These are phyloP conservation scores for Triops cancriformis DNA, from an alignment of 1,140 invertebrate genomes.

Conservation along the genomic window DNA sequence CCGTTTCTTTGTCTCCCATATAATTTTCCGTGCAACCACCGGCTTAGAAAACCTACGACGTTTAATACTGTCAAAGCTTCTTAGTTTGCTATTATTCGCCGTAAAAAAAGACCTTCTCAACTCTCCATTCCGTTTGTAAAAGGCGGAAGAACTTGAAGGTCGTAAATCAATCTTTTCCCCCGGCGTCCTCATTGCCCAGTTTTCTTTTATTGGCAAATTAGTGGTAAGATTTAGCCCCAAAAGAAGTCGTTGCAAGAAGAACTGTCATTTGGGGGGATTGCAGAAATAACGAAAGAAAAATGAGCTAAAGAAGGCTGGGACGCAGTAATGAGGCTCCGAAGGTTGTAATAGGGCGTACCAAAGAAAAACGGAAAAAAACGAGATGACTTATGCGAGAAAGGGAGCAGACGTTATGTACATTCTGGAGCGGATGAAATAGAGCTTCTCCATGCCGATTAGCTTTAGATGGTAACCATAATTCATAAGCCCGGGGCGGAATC, in stretches of 20 bases:
- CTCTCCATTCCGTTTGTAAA: not conserved
- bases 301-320: not conserved
- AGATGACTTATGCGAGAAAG: not conserved
- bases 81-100: not conserved
- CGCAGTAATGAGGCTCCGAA: not conserved
- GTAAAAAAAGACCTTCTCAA: not conserved
- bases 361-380: not conserved
- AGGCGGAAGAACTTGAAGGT: not conserved
- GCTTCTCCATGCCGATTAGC: not conserved
- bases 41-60: slow-evolving; percentile 1
- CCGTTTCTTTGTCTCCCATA: not conserved
- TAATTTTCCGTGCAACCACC: not conserved
- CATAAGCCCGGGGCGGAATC: not conserved
- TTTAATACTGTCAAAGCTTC: too few species aligned
- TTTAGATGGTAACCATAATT: not conserved
- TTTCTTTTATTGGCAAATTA: slow-evolving; percentile 11
- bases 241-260: not conserved
- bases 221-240: not conserved
- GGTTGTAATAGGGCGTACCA: not conserved
- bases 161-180: not conserved
- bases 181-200: not conserved
- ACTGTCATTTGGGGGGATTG: not conserved
- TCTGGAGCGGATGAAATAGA: not conserved
- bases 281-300: not conserved
- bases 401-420: not conserved